These are phyloP conservation scores for Martes flavigula DNA, from an alignment of 2,797 vertebrate species.

Conservation along the genomic window DNA sequence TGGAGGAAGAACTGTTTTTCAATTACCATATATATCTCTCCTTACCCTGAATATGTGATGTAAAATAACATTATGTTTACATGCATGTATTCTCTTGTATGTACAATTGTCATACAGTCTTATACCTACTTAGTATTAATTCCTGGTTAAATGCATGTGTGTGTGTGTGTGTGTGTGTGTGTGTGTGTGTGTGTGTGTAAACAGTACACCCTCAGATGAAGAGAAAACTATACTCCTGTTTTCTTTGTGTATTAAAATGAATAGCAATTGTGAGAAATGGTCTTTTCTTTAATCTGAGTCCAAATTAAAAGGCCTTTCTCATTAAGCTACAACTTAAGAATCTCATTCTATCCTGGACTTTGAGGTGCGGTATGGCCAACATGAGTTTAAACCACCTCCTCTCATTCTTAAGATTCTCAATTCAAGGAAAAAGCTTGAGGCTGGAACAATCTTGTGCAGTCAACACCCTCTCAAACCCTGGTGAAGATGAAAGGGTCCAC, in stretches of 20 bases:
- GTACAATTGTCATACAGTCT: not conserved
- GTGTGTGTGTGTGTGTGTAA: not conserved
- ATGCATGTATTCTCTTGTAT: not conserved
- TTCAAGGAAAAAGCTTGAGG: not conserved
- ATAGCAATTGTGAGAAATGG: not conserved
- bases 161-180: not conserved
- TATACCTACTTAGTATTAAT: not conserved
- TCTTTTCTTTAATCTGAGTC: not conserved
- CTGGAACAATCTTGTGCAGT: not conserved
- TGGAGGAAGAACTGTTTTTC: not conserved
- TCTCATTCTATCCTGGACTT: not conserved
- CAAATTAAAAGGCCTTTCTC: slow-evolving; percentile 37
- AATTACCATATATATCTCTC: not conserved
- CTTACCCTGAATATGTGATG: not conserved
- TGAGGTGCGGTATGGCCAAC: not conserved
- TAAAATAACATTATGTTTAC: not conserved
- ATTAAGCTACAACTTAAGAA: not conserved
- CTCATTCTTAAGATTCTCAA: not conserved
- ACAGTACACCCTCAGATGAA: not conserved
- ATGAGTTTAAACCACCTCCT: not conserved
- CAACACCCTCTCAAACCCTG: not conserved
- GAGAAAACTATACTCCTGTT: not conserved
- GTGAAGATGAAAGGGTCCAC: not conserved
- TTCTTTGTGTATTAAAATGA: not conserved
- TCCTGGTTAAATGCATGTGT: not conserved